Evolutionary conservation across 2,113 vertebrate genomes (phyloP).

Genomic region (Oceanodroma tethys): DNA sequence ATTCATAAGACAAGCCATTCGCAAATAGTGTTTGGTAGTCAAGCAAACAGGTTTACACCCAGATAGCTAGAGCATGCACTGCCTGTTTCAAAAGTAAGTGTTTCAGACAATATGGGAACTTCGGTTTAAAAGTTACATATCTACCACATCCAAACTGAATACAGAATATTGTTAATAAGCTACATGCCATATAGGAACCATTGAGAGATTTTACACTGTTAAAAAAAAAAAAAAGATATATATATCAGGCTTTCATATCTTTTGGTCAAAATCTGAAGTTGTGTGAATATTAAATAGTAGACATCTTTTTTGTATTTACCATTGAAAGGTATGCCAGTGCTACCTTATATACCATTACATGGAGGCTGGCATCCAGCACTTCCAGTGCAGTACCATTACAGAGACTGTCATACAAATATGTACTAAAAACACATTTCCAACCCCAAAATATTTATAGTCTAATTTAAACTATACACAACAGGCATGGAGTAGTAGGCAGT

Average conservation of each 20-base stretch:
- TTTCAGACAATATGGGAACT: not conserved
- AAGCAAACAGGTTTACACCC: not conserved
- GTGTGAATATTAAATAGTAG: not conserved
- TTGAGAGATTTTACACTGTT: not conserved
- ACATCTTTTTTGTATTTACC: not conserved
- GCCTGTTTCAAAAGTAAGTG: not conserved
- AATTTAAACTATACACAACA: not conserved
- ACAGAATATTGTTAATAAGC: not conserved
- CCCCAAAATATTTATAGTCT: not conserved
- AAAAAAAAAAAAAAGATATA: not conserved
- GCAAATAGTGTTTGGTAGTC: not conserved
- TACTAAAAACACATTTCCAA: not conserved
- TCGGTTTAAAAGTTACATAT: not conserved
- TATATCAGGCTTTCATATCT: not conserved
- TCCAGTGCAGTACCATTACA: not conserved
- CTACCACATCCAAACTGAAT: not conserved
- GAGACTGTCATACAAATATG: not conserved
- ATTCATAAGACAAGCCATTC: not conserved
- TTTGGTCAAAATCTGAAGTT: not conserved
- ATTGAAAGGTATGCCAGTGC: not conserved
- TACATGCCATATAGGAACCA: rapidly evolving
- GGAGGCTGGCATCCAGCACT: not conserved
- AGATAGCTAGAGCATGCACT: not conserved
- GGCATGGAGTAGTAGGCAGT: not conserved
- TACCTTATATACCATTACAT: not conserved